These are phyloP conservation scores for Zeuzera pyrina DNA, from an alignment of 2,888 invertebrate species.

Conservation along the genomic window DNA sequence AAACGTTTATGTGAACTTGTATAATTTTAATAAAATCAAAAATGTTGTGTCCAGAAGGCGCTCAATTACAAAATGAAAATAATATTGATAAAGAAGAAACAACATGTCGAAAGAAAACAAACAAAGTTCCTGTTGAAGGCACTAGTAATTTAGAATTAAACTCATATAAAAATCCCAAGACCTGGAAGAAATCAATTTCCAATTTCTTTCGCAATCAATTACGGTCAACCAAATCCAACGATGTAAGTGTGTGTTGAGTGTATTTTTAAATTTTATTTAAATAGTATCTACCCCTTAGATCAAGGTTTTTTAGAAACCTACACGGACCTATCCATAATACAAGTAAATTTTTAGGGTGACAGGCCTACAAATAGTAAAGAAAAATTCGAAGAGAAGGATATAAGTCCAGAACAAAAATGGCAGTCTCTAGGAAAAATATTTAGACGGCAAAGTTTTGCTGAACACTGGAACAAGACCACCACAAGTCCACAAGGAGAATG, in stretches of 20 bases:
- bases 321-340: too few species aligned
- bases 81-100: constrained; percentile 30
- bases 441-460: constrained; percentile 55
- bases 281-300: too few species aligned
- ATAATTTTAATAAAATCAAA: constrained; percentile 16
- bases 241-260: constrained; percentile 44
- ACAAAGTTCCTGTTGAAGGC: constrained; percentile 38
- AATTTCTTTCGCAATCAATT: constrained; percentile 60
- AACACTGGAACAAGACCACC: constrained; percentile 45
- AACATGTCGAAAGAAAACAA: constrained; percentile 31
- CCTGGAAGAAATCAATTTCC: constrained; percentile 61
- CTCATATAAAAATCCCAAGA: constrained; percentile 50
- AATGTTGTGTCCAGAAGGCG: constrained; percentile 59
- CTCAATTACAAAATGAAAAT: constrained; percentile 34
- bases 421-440: constrained; percentile 65
- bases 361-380: constrained; percentile 45
- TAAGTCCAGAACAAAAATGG: constrained; percentile 60
- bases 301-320: too few species aligned
- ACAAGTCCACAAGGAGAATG: constrained; percentile 41
- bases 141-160: constrained; percentile 39
- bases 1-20: constrained; percentile 26
- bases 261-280: too few species aligned
- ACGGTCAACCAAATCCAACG: constrained; percentile 58
- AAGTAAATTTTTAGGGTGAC: constrained; percentile 57
- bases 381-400: constrained; percentile 47